Evolutionary conservation across 2,113 vertebrate species (phyloP).

Genomic region (Mastomys coucha): DNA sequence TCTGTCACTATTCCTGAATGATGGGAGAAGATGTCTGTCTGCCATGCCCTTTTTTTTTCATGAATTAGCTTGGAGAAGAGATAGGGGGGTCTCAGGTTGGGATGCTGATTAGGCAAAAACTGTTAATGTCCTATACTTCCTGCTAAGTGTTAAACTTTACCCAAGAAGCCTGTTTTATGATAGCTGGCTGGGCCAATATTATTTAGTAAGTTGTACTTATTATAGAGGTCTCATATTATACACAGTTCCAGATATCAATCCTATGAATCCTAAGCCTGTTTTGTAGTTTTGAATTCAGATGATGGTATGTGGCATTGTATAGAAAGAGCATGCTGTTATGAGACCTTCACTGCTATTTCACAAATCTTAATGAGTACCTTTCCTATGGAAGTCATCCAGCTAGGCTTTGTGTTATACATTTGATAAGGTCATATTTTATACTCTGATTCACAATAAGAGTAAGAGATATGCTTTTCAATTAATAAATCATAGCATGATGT

Average conservation of each 20-base stretch:
- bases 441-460: neutral
- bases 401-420: neutral
- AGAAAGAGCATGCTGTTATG: neutral
- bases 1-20: neutral
- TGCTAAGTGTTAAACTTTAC: neutral
- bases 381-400: neutral
- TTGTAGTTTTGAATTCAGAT: conserved; percentile 25
- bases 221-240: neutral
- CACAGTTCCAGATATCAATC: neutral
- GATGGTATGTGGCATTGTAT: neutral
- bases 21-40: neutral
- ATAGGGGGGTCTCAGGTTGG: neutral
- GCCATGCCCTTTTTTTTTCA: neutral
- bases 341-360: neutral
- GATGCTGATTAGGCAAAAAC: neutral
- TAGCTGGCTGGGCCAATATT: neutral
- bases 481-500: neutral
- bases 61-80: neutral
- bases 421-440: neutral
- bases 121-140: neutral
- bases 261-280: neutral
- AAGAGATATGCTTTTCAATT: conserved; percentile 10
- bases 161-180: conserved; percentile 21
- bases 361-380: neutral
- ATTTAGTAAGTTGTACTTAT: conserved; percentile 16